These are phyloP conservation scores for Sebastes wilsoni DNA, from an alignment of 2,797 vertebrate species.

Conservation along the genomic window DNA sequence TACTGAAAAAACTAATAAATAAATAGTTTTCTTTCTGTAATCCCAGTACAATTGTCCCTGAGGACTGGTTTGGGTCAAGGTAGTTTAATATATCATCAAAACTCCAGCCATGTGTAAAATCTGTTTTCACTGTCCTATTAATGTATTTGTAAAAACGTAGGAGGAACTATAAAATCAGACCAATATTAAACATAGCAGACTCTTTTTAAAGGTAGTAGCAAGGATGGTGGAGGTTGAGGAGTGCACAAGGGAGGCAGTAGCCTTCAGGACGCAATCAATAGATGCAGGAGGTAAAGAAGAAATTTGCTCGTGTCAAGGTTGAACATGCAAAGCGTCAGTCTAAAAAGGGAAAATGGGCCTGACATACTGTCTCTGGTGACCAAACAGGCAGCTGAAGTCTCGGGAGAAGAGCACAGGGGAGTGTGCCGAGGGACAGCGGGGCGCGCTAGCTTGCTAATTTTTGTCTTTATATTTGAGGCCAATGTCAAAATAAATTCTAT, in stretches of 20 bases:
- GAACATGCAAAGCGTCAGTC: conserved; percentile 1
- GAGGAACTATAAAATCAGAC: neutral
- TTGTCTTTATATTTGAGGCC: no score
- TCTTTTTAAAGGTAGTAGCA: neutral
- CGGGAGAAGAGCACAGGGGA: neutral
- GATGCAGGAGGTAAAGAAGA: conserved; percentile 4
- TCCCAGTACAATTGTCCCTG: neutral
- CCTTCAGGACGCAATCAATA: conserved; percentile 21
- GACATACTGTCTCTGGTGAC: neutral
- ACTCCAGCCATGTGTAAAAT: neutral
- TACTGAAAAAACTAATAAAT: neutral
- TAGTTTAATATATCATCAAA: neutral
- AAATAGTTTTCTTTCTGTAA: neutral
- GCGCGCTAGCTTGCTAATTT: no score
- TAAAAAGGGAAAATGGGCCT: neutral
- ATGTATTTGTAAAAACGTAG: neutral
- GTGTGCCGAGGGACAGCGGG: neutral
- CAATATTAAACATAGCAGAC: neutral
- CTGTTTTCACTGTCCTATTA: neutral
- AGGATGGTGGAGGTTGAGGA: neutral
- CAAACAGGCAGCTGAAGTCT: neutral
- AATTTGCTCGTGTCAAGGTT: conserved; percentile 2
- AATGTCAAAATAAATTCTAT: no score
- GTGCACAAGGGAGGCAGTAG: neutral
- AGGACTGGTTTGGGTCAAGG: neutral